Evolutionary conservation across 2,888 invertebrate species (phyloP).

Genomic region (Chrysolina haemoptera): DNA sequence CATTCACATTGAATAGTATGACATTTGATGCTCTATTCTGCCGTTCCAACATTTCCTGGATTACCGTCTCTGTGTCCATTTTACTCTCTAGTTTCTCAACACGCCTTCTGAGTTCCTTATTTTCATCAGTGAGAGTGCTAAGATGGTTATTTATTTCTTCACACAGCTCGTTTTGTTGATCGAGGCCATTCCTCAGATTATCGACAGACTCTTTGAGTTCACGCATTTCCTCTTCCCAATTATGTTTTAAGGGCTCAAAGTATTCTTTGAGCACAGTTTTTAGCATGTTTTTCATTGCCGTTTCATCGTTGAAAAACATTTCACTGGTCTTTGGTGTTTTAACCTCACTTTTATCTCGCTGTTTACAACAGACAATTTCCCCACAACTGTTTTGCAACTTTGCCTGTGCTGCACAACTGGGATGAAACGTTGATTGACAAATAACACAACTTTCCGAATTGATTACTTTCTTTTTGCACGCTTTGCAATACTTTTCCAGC

Average conservation of each 20-base stretch:
- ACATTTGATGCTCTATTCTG: too few species aligned
- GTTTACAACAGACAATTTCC: background rate
- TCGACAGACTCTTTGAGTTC: background rate
- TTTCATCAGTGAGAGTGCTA: too few species aligned
- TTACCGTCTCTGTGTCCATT: too few species aligned
- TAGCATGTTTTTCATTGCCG: too few species aligned
- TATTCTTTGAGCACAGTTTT: too few species aligned
- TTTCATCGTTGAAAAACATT: too few species aligned
- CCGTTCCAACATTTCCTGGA: too few species aligned
- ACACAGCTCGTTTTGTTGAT: background rate
- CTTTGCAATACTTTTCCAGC: background rate
- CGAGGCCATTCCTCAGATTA: background rate
- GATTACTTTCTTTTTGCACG: background rate
- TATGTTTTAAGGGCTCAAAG: too few species aligned
- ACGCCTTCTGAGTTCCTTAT: too few species aligned
- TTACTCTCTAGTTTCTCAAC: too few species aligned
- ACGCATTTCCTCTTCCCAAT: too few species aligned
- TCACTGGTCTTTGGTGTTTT: background rate
- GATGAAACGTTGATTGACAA: background rate
- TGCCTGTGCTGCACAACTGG: background rate
- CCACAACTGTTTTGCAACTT: background rate
- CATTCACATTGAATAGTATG: too few species aligned
- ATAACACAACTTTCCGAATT: background rate
- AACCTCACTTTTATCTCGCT: background rate
- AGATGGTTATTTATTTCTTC: background rate